Evolutionary conservation across 2,888 invertebrate species (phyloP), one percentile per base, ranked within the genome.

Genomic region (Ormyrus thymus): DNA sequence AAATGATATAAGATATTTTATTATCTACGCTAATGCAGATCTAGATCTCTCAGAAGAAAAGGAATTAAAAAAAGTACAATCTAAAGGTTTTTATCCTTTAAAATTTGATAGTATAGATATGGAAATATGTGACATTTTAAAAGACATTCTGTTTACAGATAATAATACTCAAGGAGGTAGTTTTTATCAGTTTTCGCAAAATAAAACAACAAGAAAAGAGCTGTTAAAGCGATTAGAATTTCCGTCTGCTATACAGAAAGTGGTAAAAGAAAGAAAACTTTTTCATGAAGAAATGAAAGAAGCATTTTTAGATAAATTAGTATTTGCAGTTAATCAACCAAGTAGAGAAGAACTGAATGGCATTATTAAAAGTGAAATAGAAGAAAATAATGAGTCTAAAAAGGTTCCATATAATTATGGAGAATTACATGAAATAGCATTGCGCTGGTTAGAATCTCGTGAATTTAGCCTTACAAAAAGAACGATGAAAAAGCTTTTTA

Each of bases 361-460:
- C 59, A 55, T 81, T 71, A 45, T 83, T 77, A 82, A 70, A 81
- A 58, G 65, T 73, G 76, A 82, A 64, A 76, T 82, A 72, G 77
- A 71, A 58, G 72, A 58, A 48, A 46, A 58, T 7, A 10, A 76
- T 51, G 1, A 29, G 29, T 29, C 29, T 29, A 29, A 29, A 1
- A 29, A 29, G 1, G 56, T 84, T 82, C 82, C 83, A 80, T 84
- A 85, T 78, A 83, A 81, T 81, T 83, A 83, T 55, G 83, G 84
- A 78, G 81, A 86, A 79, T 83, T 86, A 82, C 81, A 83, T 66
- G 86, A 86, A 85, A 73, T 86, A 81, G 79, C 84, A 11, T 82
- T 86, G 81, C 86, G 86, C 80, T 86, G 86, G 85, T 83, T 69
- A 80, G 86, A 86, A 82, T 85, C 84, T 82, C 83, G 82, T 79